Conservation (phyloP, 2,888 invertebrate species). For the Dasysyrphus tricinctus region DNA sequence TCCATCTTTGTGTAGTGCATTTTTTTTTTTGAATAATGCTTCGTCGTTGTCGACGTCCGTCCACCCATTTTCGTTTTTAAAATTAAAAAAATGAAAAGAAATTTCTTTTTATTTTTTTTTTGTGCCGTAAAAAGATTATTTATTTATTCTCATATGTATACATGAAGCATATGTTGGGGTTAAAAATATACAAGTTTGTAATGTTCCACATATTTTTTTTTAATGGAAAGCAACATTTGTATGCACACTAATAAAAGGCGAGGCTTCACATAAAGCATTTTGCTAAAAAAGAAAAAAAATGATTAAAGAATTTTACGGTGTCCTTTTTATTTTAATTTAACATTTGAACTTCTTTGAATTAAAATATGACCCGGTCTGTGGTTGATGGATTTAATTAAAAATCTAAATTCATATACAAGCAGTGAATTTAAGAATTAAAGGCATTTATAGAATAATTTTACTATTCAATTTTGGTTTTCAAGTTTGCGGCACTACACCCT, state of each 20-base stretch:
- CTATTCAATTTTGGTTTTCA: too few species aligned
- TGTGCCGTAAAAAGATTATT: constrained; percentile 25
- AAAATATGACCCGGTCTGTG: too few species aligned
- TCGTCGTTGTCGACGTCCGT: not conserved
- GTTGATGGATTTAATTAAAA: too few species aligned
- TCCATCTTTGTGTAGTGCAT: constrained; percentile 40
- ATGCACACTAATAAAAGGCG: not conserved
- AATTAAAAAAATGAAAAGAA: constrained; percentile 52
- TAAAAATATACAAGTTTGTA: constrained; percentile 12
- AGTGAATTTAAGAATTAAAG: too few species aligned
- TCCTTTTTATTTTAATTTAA: not conserved
- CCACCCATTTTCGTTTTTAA: constrained; percentile 40
- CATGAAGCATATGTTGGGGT: constrained; percentile 9
- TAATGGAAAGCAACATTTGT: constrained; percentile 37
- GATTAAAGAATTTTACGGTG: not conserved
- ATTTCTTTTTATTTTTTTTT: constrained; percentile 10
- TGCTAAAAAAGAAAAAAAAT: not conserved
- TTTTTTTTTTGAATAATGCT: not conserved
- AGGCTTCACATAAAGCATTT: not conserved
- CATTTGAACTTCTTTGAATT: too few species aligned
- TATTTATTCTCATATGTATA: constrained; percentile 12
- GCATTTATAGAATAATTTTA: too few species aligned
- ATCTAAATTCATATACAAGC: too few species aligned
- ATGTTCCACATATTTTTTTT: constrained; percentile 39
- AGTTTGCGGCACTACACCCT: too few species aligned